A percentile compares a stretch with the other conserved stretches of the same genome.
phyloP scores from a whole-genome alignment of 2,888 invertebrate genomes.

The Apodemia hepburni region DNA sequence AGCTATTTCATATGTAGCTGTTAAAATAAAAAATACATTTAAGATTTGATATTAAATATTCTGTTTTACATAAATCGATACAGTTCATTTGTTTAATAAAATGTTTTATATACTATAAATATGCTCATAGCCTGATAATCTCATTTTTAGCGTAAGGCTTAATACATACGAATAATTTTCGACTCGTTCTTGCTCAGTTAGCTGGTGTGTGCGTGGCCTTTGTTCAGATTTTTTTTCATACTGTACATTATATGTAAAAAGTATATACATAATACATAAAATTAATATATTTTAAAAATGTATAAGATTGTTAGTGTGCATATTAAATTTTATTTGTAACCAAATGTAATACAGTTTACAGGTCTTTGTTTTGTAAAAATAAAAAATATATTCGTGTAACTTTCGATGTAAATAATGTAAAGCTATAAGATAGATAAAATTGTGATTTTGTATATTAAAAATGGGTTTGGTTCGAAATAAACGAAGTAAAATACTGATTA shows the following conservation, averaged over 20 bases:
- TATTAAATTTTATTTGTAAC: not conserved
- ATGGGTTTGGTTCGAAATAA: slow-evolving; percentile 7
- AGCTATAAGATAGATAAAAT: slow-evolving; percentile 5
- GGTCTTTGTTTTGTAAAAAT: slow-evolving; percentile 6
- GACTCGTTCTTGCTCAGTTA: no score
- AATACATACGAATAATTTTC: no score
- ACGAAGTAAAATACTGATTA: not conserved
- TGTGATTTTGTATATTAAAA: slow-evolving; percentile 8
- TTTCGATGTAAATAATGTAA: slow-evolving; percentile 6
- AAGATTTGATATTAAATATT: no score
- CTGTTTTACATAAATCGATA: no score
- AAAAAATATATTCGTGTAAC: not conserved
- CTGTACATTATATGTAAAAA: no score
- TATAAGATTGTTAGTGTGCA: not conserved
- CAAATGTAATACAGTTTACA: not conserved
- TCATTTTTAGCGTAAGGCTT: no score
- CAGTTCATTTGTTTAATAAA: no score
- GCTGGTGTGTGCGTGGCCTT: no score
- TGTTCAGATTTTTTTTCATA: no score
- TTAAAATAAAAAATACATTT: no score
- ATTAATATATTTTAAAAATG: slow-evolving; percentile 5
- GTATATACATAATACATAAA: not conserved
- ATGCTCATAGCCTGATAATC: no score
- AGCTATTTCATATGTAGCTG: not conserved
- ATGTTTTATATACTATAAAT: no score